Base-by-base conservation (phyloP, 2,888 invertebrate genomes). In the Beris chalybata region DNA sequence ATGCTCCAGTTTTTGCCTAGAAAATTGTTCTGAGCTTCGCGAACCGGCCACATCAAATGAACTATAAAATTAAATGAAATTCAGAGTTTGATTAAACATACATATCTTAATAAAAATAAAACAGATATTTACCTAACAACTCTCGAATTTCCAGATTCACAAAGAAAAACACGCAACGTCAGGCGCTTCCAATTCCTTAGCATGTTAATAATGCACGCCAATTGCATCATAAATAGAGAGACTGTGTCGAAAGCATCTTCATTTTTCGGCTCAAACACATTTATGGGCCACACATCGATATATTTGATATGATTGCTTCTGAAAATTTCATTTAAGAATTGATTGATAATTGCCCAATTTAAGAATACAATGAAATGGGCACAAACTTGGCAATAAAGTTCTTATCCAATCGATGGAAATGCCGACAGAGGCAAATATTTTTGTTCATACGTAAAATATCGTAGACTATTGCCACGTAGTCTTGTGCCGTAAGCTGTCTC, bases 281-380 rank as follows among this genome's bases (percentile, higher is more conserved):
- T 97, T 2, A 97, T 90, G 1, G 98, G 93, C 98, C 98, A 99
- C 4, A 99, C 96, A 82, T 99, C 99, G 67, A 99, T 95, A 81
- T 90, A 94, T 71, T 87, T 86, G 31, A 89, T 85, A 63, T 84
- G 79, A 70, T 79, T 80, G 72, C 79, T 80, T 66, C 79, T 66
- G 45, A 66, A 65, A 68, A 67, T 22, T 22, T 22, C 22, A 22
- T 22, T 22, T 22, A 61, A 70, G 65, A 48, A 61, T 50, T 30
- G 58, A 31, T 38, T 54, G 52, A 32, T 12, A 55, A 22, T 44
- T 12, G 31, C 59, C 5, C 66, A 58, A 29, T 29, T 48, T 66
- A 65, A 61, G 56, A 13, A 13, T 9, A 3, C 9, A 38, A 38
- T 31, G 32, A 11, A 68, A 48, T 65, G 61, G 30, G 64, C 54